Base-by-base conservation (phyloP, 2,113 vertebrate species). In the Chaetops frenatus region DNA sequence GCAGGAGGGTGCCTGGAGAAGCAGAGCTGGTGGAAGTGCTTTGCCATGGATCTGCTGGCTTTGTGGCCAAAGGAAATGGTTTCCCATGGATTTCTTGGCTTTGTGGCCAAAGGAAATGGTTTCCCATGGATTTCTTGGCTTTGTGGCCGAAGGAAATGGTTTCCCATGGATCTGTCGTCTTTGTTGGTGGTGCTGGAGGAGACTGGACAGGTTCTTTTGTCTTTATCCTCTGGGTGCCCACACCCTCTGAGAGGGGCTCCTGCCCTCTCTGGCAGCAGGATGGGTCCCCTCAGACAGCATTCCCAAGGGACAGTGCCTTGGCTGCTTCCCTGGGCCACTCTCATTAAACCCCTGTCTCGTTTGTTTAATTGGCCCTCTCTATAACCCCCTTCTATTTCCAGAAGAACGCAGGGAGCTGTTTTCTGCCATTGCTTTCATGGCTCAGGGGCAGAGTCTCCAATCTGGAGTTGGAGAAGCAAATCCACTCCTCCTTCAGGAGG, bases 381-480 rank as follows among this genome's bases (percentile, higher is more conserved):
- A 1, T 3, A 84, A 78, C 38, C 20, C 56, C 33, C 56, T 31
- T 47, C 27, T 33, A 4, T 57, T 69, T 50, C 47, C 44, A 57
- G 72, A 83, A 56, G 45, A 66, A 35, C 13, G 27, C 11, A 14
- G 21, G 36, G 51, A 82, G 66, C 65, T 76, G 47, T 27, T 84
- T 73, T 54, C 78, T 82, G 73, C 56, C 19, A 0, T 22, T 78
- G 72, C 77, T 72, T 51, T 61, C 58, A 10, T 12, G 51, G 79
- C 86, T 82, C 58, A 85, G 38, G 50, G 76, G 62, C 48, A 72
- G 61, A 47, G 40, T 51, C 64, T 92, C 71, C 94, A 71, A 60
- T 60, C 66, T 78, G 66, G 91, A 91, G 57, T 2, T 33, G 51
- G 62, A 67, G 93, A 83, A 90, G 86, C 76, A 90, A 60, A 95